Evolutionary conservation across 1,140 invertebrate species (phyloP), one percentile per base, ranked within the genome.

Genomic region (Tetranychus urticae): DNA sequence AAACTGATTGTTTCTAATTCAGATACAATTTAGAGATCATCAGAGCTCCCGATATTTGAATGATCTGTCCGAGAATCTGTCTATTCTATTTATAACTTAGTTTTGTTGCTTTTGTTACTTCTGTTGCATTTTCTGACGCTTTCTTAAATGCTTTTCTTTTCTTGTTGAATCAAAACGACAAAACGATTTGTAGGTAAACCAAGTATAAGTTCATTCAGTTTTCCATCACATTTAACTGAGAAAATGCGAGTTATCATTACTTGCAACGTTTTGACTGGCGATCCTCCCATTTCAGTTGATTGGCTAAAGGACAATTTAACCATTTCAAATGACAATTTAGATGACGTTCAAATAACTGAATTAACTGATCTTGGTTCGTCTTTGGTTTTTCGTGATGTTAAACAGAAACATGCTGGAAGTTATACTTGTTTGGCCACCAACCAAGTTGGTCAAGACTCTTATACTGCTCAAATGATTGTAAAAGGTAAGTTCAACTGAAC

Each of bases 161-260:
- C 23, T 23, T 23, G 23, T 0, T 23, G 23, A 23, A 23, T 23
- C 23, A 23, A 23, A 23, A 23, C 23, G 23, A 23, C 23, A 23
- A 23, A 23, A 23, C 23, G 23, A 13, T 58, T 36, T n/a, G 23
- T 47, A 68, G 67, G 64, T 48, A 67, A 63, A 36, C 66, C 66
- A 12, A 52, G 42, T 35, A 71, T 75, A 47, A 71, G 72, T 56
- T 66, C 69, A 1, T 74, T 75, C 63, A 61, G 58, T 3, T 74
- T 75, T 62, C 71, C 70, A 78, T 79, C 83, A 70, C 81, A 80
- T 69, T 79, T 86, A 68, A 80, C 81, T 69, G 83, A 86, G 76
- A 84, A 83, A 69, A 84, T 85, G 78, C 79, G 84, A 70, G 85
- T 86, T 57, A 79, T 84, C 67, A 81, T 84, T 68, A 81, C 86